Evolutionary conservation across 1,140 invertebrate species (phyloP), one percentile per base, ranked within the genome.

Genomic region (Drosophila ficusphila): DNA sequence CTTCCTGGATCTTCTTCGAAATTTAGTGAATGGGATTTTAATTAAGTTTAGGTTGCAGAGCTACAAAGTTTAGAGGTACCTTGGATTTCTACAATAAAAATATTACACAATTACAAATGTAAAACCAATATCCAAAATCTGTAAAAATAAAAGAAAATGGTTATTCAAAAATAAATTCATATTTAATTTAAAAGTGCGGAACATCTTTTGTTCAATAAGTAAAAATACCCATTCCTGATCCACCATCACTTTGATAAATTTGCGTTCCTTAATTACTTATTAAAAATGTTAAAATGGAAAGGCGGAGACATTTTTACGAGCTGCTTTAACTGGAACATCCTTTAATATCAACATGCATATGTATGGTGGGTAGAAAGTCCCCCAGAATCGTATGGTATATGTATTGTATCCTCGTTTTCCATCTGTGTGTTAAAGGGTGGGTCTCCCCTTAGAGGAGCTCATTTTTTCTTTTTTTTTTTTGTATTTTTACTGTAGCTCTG

Each of bases 401-500:
- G 58, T 42, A 62, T 25, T 58, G 42, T 46, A 41, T 67, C 23
- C 58, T 27, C 44, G 23, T 42, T 71, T 33, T 54, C 48, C 21
- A 39, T 56, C 8, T 14, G 16, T 41, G 71, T 31, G 23, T 60
- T 25, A 33, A 9, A 47, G 39, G 33, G 16, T 56, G 21, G 34
- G 16, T 36, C 6, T 36, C 36, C 16, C 57, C 33, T 53, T 33
- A 42, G 36, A 48, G 46, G 42, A 48, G 46, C 64, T 64, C 57
- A 52, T 73, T 73, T 71, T 82, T 88, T 77, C n/a, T 73, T 73
- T 71, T 82, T 88, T 77, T 73, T 73, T 71, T 82, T 88, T 77
- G 82, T 88, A 77, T 81, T 85, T 85, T 88, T 88, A 82, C 88
- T 89, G 82, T 77, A 78, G 78, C 82, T 89, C 78, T 88, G 83